A percentile compares a stretch with the other conserved stretches of the same genome.
These are phyloP conservation scores for Drosophila pullipes DNA, from an alignment of 2,888 invertebrate species.

Conservation along the genomic window DNA sequence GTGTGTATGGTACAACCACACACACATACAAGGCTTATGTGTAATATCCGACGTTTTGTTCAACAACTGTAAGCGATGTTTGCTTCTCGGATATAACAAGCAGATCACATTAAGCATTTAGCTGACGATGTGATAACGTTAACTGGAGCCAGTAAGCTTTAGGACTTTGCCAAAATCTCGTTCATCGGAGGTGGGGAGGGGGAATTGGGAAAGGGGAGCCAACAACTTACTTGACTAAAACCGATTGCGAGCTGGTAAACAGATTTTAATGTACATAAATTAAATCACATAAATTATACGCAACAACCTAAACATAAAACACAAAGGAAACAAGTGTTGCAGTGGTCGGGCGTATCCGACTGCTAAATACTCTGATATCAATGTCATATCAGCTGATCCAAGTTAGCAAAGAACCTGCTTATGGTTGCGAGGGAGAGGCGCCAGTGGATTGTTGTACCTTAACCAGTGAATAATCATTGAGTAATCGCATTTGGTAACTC, in stretches of 20 bases:
- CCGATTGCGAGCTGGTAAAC: not conserved
- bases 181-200: not conserved
- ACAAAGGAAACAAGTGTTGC: not conserved
- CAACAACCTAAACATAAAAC: not conserved
- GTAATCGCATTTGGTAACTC: not conserved
- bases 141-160: not conserved
- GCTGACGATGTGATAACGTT: constrained; percentile 4
- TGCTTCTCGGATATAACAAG: not conserved
- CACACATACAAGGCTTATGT: constrained; percentile 15
- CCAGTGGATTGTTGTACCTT: not conserved
- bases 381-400: not conserved
- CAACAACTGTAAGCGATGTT: not conserved
- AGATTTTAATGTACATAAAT: not conserved
- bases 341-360: not conserved
- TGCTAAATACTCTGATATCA: not conserved
- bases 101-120: constrained; percentile 7
- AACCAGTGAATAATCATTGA: not conserved
- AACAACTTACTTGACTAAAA: not conserved
- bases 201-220: not conserved
- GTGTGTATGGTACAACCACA: not conserved
- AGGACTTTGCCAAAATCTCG: not conserved
- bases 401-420: not conserved
- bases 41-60: constrained; percentile 13
- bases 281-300: not conserved
- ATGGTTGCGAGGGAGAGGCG: not conserved